phyloP scores from a whole-genome alignment of 1,140 invertebrate species.

The Nephotettix cincticeps region DNA sequence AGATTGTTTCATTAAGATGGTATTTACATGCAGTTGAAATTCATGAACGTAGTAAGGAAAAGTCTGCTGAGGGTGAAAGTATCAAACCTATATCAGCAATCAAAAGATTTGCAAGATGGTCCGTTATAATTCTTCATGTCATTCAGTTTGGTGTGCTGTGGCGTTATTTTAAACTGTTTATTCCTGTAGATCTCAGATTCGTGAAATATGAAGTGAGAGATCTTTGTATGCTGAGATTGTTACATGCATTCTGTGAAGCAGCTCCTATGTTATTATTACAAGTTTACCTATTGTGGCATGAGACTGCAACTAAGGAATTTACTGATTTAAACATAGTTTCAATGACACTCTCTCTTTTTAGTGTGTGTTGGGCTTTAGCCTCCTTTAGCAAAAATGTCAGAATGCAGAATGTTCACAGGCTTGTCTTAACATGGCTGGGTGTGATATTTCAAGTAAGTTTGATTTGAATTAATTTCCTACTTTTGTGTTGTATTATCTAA shows the following conservation, averaged over 20 bases:
- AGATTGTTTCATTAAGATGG: constrained; percentile 51
- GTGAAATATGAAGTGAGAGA: constrained; percentile 79
- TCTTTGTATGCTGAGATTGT: constrained; percentile 73
- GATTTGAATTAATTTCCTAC: too few species aligned
- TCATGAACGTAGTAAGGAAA: constrained; percentile 31
- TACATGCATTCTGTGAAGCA: constrained; percentile 85
- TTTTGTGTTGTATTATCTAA: too few species aligned
- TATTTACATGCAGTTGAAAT: constrained; percentile 41
- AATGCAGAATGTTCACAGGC: constrained; percentile 73
- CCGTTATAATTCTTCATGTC: constrained; percentile 67
- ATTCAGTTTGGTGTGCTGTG: constrained; percentile 82
- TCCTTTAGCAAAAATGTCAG: constrained; percentile 88
- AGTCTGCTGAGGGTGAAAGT: constrained; percentile 26
- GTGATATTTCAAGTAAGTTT: constrained; percentile 70
- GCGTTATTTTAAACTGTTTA: constrained; percentile 84
- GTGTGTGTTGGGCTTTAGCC: constrained; percentile 86
- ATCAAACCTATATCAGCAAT: constrained; percentile 28
- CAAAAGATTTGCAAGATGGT: constrained; percentile 31
- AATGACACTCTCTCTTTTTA: constrained; percentile 76
- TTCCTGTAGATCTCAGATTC: constrained; percentile 77
- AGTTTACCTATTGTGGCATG: constrained; percentile 66
- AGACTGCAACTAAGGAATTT: constrained; percentile 54
- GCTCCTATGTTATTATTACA: constrained; percentile 85
- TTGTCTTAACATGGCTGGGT: constrained; percentile 85
- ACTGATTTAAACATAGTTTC: constrained; percentile 81